Base-by-base conservation (phyloP, 2,797 vertebrate species). In the Diceros bicornis region DNA sequence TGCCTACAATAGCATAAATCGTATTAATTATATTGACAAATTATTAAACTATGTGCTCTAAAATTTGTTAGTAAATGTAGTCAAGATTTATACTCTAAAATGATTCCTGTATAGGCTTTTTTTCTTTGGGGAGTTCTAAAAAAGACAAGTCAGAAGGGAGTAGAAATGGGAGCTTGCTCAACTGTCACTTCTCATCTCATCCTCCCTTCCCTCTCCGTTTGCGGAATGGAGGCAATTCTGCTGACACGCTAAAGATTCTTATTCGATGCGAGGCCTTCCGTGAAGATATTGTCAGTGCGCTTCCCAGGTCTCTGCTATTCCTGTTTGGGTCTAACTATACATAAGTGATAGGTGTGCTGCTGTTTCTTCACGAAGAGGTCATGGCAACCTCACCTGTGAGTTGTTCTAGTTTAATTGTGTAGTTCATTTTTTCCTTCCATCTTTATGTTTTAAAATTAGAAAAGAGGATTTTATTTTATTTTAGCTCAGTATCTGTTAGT, bases 31-130 rank as follows among this genome's bases (percentile, higher is more conserved):
- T 21, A 37, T 32, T 71, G 34, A 75, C 34, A 81, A 64, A 95
- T 75, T 82, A 44, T 55, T 92, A 66, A 90, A 50, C 14, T 55
- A 2, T n/a, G 25, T 47, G n/a, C 47, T 94, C 23, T 75, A 72
- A 83, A 97, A 91, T 32, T 64, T 68, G 3, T 87, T 74, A 77
- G 34, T 71, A 79, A 96, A 64, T 64, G 62, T 72, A 14, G 34
- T 85, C 90, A 88, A 74, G 69, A 84, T 59, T 69, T 55, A 32
- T 34, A 78, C 1, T 59, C 37, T 74, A 78, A 90, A 91, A 57
- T 94, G 41, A 94, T 91, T 68, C n/a, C 37, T 74, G 9, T 62
- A 55, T 71, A 50, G 18, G 10, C 27, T 83, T 23, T 78, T 59
- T 47, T 64, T 5, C 37, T 50, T 81, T 59, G 41, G 41, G 41